Percentiles rank a stretch among this genome's conserved stretches.
These are phyloP conservation scores for Epistrophe eligans DNA, from an alignment of 2,888 invertebrate genomes.

Conservation along the genomic window DNA sequence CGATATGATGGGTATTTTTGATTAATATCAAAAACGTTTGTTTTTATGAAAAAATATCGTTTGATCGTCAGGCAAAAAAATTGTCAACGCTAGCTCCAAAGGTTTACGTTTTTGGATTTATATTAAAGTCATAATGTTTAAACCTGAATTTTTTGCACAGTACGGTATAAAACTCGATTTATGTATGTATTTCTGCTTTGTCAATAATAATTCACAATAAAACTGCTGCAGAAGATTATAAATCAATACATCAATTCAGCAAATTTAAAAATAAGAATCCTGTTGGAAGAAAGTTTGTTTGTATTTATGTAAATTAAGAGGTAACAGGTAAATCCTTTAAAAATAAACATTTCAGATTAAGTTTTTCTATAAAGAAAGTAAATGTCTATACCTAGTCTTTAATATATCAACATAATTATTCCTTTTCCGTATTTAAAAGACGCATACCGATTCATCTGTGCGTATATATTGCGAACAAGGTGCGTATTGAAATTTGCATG, in stretches of 20 bases:
- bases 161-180: not conserved
- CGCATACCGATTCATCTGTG: not conserved
- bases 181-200: constrained; percentile 19
- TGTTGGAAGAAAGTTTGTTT: constrained; percentile 1
- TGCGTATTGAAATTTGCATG: constrained; percentile 61
- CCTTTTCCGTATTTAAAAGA: not conserved
- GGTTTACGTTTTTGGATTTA: too few relatives aligned
- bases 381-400: not conserved
- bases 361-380: constrained; percentile 56
- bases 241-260: constrained; percentile 1
- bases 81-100: too few relatives aligned
- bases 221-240: constrained; percentile 6
- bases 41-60: too few relatives aligned
- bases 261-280: constrained; percentile 6
- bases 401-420: constrained; percentile 52
- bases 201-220: constrained; percentile 6
- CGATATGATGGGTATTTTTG: too few relatives aligned
- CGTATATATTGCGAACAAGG: constrained; percentile 36
- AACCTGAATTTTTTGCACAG: constrained; percentile 4
- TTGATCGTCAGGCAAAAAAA: too few relatives aligned
- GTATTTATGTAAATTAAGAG: not conserved
- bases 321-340: constrained; percentile 42
- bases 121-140: too few relatives aligned
- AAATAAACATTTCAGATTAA: constrained; percentile 61
- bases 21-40: too few relatives aligned